A percentile compares a stretch with the other conserved stretches of the same genome.
Conservation (phyloP, 2,888 invertebrate species). For the Dasypogon diadema region DNA sequence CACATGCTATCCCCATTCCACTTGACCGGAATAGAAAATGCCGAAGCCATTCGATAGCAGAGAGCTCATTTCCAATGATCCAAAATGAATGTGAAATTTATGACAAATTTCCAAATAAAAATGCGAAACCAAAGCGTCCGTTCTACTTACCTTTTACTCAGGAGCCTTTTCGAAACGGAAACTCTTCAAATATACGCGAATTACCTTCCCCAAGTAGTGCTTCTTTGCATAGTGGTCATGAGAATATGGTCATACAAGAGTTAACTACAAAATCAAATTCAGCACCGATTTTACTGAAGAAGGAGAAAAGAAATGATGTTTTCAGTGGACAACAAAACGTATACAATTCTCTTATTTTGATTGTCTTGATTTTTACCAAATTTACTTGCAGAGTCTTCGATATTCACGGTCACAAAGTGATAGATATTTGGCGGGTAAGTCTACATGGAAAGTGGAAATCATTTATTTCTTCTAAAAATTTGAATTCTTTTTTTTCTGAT, state of each 20-base stretch:
- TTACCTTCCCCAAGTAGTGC: conserved; percentile 68
- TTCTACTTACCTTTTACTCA: conserved; percentile 66
- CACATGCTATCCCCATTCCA: conserved; percentile 56
- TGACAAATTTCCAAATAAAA: conserved; percentile 48
- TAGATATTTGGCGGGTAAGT: conserved; percentile 69
- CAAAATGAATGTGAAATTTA: conserved; percentile 1
- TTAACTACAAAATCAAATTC: conserved; percentile 68
- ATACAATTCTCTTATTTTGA: conserved; percentile 58
- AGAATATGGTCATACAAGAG: conserved; percentile 65
- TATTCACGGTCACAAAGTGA: conserved; percentile 69
- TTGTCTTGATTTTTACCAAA: conserved; percentile 52
- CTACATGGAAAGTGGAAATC: not conserved
- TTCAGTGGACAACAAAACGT: conserved; percentile 67
- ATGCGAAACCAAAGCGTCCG: conserved; percentile 63
- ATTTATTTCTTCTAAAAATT: not conserved
- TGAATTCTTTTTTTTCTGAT: too few species aligned
- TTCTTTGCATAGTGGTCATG: conserved; percentile 67
- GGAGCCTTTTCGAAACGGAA: conserved; percentile 64
- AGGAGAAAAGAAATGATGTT: conserved; percentile 64
- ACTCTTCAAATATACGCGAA: conserved; percentile 65
- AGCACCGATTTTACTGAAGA: conserved; percentile 67
- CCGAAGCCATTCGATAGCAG: conserved; percentile 66
- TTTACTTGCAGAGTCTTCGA: conserved; percentile 64
- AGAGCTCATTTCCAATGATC: conserved; percentile 57
- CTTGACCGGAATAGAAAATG: conserved; percentile 61